Evolutionary conservation across 92 coral and sea anemone species (phyloP).

Genomic region (Ricordea florida): DNA sequence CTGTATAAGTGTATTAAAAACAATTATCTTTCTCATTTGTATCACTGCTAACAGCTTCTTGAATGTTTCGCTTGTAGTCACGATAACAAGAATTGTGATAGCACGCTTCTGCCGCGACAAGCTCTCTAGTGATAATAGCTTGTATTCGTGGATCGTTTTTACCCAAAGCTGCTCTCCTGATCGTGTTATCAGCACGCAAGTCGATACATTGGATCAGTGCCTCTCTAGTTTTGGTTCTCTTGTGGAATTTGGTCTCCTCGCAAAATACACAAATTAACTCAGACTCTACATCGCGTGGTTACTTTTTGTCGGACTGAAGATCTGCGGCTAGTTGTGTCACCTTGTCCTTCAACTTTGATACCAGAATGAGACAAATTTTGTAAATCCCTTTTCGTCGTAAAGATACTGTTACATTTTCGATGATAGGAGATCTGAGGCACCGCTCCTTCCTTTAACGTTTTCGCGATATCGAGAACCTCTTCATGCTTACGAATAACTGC

Average conservation of each 20-base stretch:
- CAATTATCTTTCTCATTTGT: constrained; percentile 17
- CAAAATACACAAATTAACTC: constrained; percentile 59
- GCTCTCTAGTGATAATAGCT: constrained; percentile 50
- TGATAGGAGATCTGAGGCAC: constrained; percentile 46
- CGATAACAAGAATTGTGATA: constrained; percentile 71
- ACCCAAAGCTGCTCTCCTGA: constrained; percentile 30
- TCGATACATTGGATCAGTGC: constrained; percentile 21
- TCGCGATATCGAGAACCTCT: constrained; percentile 21
- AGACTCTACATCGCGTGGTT: constrained; percentile 27
- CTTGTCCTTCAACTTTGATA: constrained; percentile 1
- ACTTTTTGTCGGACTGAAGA: constrained; percentile 29
- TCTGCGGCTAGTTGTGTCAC: constrained; percentile 23
- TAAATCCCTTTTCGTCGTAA: constrained; percentile 48
- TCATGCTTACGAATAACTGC: constrained; percentile 25
- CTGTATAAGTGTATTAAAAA: constrained; percentile 5
- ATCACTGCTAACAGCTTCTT: constrained; percentile 12
- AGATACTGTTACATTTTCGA: constrained; percentile 39
- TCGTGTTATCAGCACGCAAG: constrained; percentile 31
- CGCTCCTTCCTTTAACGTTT: constrained; percentile 37
- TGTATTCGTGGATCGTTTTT: constrained; percentile 53
- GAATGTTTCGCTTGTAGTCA: constrained; percentile 40
- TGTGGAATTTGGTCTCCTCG: constrained; percentile 40
- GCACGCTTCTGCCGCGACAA: constrained; percentile 73
- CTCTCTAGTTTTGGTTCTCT: constrained; percentile 39
- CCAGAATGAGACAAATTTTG: constrained; percentile 30